phyloP scores from a whole-genome alignment of 2,888 invertebrate genomes.

The Byasa hedistus region DNA sequence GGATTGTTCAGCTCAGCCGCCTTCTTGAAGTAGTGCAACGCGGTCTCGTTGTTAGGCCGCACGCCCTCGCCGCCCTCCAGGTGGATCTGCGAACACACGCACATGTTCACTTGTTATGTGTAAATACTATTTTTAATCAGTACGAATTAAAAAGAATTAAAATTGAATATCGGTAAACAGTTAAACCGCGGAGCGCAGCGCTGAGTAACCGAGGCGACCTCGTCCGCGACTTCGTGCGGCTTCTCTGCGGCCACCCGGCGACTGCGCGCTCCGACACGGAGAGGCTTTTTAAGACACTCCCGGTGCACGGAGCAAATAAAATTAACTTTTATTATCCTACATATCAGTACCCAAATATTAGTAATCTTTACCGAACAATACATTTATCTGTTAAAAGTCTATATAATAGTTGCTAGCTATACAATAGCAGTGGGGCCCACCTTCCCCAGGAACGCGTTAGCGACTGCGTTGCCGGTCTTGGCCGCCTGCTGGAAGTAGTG shows the following conservation, averaged over 20 bases:
- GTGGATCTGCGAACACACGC: constrained; percentile 85
- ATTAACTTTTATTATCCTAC: too few relatives aligned
- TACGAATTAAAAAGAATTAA: too few relatives aligned
- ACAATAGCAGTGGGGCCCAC: constrained; percentile 60
- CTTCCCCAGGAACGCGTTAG: constrained; percentile 98
- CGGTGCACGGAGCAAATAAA: too few relatives aligned
- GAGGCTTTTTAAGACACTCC: too few relatives aligned
- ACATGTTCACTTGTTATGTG: not conserved
- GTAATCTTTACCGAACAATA: too few relatives aligned
- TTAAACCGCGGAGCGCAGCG: not conserved
- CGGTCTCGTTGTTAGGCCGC: constrained; percentile 95
- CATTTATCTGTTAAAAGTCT: too few relatives aligned
- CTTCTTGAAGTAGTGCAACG: constrained; percentile 95
- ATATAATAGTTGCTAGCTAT: too few relatives aligned
- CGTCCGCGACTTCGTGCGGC: too few relatives aligned
- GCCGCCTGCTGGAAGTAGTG: constrained; percentile 96
- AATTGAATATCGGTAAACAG: not conserved
- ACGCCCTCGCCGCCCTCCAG: constrained; percentile 97
- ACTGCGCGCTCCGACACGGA: too few relatives aligned
- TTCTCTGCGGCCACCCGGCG: too few relatives aligned
- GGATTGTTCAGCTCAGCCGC: constrained; percentile 98
- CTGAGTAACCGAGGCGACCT: not conserved
- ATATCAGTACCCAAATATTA: too few relatives aligned
- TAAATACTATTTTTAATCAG: too few relatives aligned
- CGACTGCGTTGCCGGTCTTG: constrained; percentile 96